Base-by-base conservation (phyloP, 2,888 invertebrate genomes). In the Spialia ferax region DNA sequence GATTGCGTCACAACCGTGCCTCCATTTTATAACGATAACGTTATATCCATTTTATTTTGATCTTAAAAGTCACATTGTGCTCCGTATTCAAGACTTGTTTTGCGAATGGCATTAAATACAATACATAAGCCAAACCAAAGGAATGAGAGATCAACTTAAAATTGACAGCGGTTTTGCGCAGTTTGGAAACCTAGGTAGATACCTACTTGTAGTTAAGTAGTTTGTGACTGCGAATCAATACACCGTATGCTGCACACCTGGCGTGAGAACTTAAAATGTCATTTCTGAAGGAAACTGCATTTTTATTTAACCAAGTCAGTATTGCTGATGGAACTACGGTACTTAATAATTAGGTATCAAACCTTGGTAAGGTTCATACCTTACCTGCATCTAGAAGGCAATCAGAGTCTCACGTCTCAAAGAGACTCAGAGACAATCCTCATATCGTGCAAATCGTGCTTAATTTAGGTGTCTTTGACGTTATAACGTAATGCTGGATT, bases 1-100 rank as follows among this genome's bases (percentile, higher is more conserved):
- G 68, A 63, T 75, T 79, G 79, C 87, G 85, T 89, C 88, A 89
- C 69, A 69, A 82, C 77, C 88, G 79, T 81, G 89, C 87, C 89
- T 86, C 84, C 82, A 60, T 56, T 4, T 32, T 73, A 1, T 20
- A 42, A 63, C 18, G 63, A 54, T 63, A 63, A 26, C 26, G 35
- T 54, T 63, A 26, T 63, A 1, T 22, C 18, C 60, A 60, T 8
- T 45, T 42, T 48, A 60, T 29, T 11, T 48, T 48, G 11, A 45
- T 45, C 29, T 52, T 22, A 22, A 23, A 23, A 23, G 23, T 23
- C 6, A 52, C 10, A 23, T 13, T 6, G 13, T 52, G 23, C 6
- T 13, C n/a, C 6, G 7, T n/a, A 23, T 50, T 50, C 23, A n/a
- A 22, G 5, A 52, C 23, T n/a, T 11, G 48, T 48, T 23, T 23